Conservation (phyloP, 2,888 invertebrate species). For the Macrosiphum euphorbiae region DNA sequence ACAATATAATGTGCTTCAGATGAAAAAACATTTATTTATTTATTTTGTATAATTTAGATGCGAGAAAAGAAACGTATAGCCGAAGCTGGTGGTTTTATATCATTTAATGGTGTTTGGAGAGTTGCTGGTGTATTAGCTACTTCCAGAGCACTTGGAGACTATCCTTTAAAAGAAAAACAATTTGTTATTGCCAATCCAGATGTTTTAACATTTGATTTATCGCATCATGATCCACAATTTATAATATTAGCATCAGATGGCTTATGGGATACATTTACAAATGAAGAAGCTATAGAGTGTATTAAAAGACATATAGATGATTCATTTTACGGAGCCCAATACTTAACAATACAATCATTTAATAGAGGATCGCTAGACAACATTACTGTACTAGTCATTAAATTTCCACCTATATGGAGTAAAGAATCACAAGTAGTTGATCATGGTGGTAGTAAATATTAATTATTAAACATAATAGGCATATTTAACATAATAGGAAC, state of each 20-base stretch:
- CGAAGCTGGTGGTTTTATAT: constrained; percentile 95
- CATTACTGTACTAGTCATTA: constrained; percentile 92
- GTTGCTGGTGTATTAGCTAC: constrained; percentile 96
- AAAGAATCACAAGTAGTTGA: constrained; percentile 54
- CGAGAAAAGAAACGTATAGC: constrained; percentile 92
- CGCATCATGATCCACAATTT: constrained; percentile 89
- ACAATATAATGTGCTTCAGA: neutral
- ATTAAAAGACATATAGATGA: constrained; percentile 85
- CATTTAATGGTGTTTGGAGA: constrained; percentile 96
- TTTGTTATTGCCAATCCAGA: constrained; percentile 96
- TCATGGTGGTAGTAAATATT: constrained; percentile 47
- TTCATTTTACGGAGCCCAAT: constrained; percentile 91
- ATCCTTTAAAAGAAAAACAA: constrained; percentile 93
- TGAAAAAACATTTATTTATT: neutral
- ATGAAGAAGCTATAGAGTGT: constrained; percentile 93
- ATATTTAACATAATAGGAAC: constrained; percentile 38
- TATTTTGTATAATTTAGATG: constrained; percentile 73
- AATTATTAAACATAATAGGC: neutral
- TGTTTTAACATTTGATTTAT: constrained; percentile 89
- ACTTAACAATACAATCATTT: constrained; percentile 90
- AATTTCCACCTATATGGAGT: constrained; percentile 72
- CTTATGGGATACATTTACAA: constrained; percentile 95
- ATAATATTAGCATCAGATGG: constrained; percentile 95
- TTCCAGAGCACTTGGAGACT: constrained; percentile 94
- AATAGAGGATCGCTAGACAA: constrained; percentile 94